A percentile compares a stretch with the other conserved stretches of the same genome.
Evolutionary conservation across 2,113 vertebrate genomes (phyloP).

Genomic region (Upupa epops): DNA sequence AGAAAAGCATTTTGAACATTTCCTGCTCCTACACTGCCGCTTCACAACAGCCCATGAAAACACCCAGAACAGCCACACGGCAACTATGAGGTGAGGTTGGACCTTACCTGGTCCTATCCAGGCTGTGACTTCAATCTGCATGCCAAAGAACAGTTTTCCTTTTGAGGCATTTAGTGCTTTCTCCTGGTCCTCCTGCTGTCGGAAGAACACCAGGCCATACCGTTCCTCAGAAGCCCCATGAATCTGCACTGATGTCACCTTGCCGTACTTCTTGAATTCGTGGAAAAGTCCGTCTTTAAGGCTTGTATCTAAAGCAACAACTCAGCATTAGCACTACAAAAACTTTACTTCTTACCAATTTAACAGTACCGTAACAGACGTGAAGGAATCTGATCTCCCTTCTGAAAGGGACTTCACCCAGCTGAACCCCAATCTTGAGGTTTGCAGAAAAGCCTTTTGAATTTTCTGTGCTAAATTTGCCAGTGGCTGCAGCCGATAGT

Average conservation of each 20-base stretch:
- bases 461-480: not conserved
- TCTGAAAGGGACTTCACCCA: not conserved
- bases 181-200: slow-evolving; percentile 98
- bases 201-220: slow-evolving; percentile 97
- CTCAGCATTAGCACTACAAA: not conserved
- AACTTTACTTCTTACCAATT: accelerated
- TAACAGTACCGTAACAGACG: not conserved
- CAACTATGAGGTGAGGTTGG: not conserved
- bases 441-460: not conserved
- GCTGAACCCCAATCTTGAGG: not conserved
- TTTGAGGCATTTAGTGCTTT: slow-evolving; percentile 95
- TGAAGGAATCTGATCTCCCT: not conserved
- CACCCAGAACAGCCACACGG: accelerated
- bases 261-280: slow-evolving; percentile 98
- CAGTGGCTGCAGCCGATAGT: too few species aligned
- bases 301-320: slow-evolving; percentile 87
- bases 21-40: not conserved
- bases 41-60: not conserved
- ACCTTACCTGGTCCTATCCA: slow-evolving; percentile 96
- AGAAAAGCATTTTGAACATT: not conserved
- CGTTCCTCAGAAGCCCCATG: slow-evolving; percentile 94
- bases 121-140: slow-evolving; percentile 98
- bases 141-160: slow-evolving; percentile 98
- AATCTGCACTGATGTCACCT: slow-evolving; percentile 98
- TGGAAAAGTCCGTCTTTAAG: slow-evolving; percentile 99